A percentile compares a stretch with the other conserved stretches of the same genome.
These are phyloP conservation scores for Caloenas nicobarica DNA, from an alignment of 2,113 vertebrate species.

Conservation along the genomic window DNA sequence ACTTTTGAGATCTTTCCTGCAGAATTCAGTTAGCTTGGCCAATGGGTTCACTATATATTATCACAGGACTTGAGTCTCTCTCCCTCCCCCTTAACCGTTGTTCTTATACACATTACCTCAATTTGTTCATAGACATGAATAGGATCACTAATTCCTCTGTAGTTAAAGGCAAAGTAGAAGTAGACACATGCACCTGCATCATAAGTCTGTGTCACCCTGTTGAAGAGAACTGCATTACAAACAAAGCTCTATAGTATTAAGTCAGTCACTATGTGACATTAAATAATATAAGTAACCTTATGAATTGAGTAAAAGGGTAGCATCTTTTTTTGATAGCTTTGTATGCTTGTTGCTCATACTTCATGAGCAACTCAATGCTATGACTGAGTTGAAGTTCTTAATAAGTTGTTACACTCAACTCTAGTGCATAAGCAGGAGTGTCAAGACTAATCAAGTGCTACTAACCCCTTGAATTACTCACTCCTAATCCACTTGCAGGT, in stretches of 20 bases:
- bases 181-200: conserved; percentile 97
- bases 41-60: neutral
- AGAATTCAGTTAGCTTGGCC: neutral
- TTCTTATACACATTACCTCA: conserved; percentile 81
- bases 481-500: neutral
- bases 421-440: conserved; percentile 63
- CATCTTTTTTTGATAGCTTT: neutral
- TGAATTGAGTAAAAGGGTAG: no score
- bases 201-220: conserved; percentile 96
- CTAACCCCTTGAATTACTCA: conserved; percentile 55
- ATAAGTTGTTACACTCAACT: conserved; percentile 75
- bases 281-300: no score
- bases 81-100: neutral
- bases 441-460: conserved; percentile 73
- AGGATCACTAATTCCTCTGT: conserved; percentile 95
- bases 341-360: neutral
- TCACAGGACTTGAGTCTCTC: neutral
- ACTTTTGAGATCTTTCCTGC: neutral
- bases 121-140: conserved; percentile 93
- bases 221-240: conserved; percentile 57
- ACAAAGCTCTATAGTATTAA: conserved; percentile 37
- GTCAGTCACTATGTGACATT: conserved; percentile 22
- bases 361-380: conserved; percentile 43
- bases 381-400: conserved; percentile 70
- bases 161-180: conserved; percentile 99